Evolutionary conservation across 2,113 vertebrate species (phyloP), one percentile per base, ranked within the genome.

Genomic region (Plestiodon gilberti): DNA sequence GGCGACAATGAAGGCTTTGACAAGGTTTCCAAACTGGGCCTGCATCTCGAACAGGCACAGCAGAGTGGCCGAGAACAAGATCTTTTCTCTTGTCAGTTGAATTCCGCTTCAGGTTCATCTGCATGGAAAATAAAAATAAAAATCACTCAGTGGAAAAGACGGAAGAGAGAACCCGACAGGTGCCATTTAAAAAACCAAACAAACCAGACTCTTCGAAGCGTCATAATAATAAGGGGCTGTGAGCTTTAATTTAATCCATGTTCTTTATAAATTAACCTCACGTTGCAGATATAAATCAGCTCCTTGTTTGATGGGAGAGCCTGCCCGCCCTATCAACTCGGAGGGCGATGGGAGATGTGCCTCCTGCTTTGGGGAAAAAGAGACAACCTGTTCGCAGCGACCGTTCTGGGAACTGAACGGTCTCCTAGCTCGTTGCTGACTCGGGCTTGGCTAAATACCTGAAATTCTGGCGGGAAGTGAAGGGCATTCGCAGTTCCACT

Each of bases 1-100:
- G n/a, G 57, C 17, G 69, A 86, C 77, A 80, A 80, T 62, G 35
- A 18, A 43, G 57, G 84, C 84, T 86, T 86, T 86, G 67, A 86
- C 28, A n/a, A 73, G 20, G 25, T 57, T 86, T 70, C 35, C 20
- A 30, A 79, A 33, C 28, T 23, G 25, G 11, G 35, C 59, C 33
- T 71, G 77, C 78, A 73, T 86, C 67, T 71, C 65, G 76, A 43
- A 79, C 3, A 28, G 77, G 28, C 43, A 64, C 13, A 80, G 57
- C 52, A 71, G 57, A 55, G 15, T 30, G 10, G 8, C 52, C 18
- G 59, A 79, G 84, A 80, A 80, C 18, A 7, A 35, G 55, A 23
- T 33, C 35, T 62, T 80, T 71, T 61, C 59, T 76, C 82, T 73
- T 62, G 64, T 28, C 35, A 18, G 28, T 30, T 22, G 10, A 22